Evolutionary conservation across 2,113 vertebrate genomes (phyloP).

Genomic region (Gorsachius goisagi): DNA sequence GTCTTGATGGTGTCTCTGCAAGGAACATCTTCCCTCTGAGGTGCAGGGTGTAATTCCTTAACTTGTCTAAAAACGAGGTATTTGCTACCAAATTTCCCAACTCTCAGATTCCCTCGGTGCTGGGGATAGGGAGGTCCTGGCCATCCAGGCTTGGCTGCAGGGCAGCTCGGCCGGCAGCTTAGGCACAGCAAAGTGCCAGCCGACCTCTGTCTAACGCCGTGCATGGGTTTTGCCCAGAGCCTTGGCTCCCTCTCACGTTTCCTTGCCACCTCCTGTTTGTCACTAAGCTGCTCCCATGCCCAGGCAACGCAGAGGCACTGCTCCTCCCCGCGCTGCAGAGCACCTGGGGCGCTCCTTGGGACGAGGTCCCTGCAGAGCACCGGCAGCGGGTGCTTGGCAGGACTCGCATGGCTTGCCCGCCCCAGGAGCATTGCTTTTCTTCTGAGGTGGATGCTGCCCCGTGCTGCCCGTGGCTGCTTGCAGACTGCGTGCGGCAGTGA

Average conservation of each 20-base stretch:
- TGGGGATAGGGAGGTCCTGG: not conserved
- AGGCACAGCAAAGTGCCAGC: not conserved
- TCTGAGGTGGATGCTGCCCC: not conserved
- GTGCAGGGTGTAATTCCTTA: not conserved
- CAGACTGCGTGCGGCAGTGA: fast-evolving
- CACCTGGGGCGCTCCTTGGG: fast-evolving
- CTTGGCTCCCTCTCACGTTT: not conserved
- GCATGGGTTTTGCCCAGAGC: not conserved
- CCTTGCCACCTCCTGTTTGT: not conserved
- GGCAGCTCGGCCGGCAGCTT: not conserved
- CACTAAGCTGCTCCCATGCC: not conserved
- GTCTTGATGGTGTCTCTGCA: not conserved
- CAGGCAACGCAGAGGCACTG: fast-evolving
- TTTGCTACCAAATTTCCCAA: not conserved
- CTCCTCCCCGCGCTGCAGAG: not conserved
- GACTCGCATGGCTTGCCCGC: not conserved
- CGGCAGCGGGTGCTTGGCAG: not conserved
- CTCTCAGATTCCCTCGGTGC: fast-evolving
- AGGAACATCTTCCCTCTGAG: not conserved
- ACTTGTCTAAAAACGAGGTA: not conserved
- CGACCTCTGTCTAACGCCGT: not conserved
- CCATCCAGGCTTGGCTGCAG: fast-evolving
- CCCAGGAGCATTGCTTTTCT: not conserved
- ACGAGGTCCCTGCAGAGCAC: not conserved
- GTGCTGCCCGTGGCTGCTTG: fast-evolving